Evolutionary conservation across 2,888 invertebrate species (phyloP), one percentile per base, ranked within the genome.

Genomic region (Chalcosyrphus nemorum): DNA sequence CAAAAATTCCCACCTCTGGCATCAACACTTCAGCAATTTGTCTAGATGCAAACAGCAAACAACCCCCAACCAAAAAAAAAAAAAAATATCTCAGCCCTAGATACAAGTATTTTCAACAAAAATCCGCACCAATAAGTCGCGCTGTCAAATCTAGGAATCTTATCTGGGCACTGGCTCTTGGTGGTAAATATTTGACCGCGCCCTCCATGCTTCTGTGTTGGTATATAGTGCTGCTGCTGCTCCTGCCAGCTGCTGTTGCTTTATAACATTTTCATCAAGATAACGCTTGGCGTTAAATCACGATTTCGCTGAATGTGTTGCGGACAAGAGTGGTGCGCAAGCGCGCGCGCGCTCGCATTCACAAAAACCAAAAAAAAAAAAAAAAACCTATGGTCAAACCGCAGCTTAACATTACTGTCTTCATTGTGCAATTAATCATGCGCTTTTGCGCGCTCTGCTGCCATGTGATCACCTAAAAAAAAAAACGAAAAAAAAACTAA

Each of bases 371-470:
- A n/a, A n/a, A n/a, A n/a, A n/a, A n/a, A n/a, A n/a, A n/a, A n/a
- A n/a, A n/a, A 43, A 75, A 74, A 70, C 41, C 66, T 78, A 68
- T 81, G 75, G 61, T 50, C 68, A 80, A 59, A 80, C 63, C 54
- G 54, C 72, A 52, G 50, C 70, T 63, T 52, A 75, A 68, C 74
- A 82, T 78, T 78, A 59, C 84, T 68, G 80, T 80, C 84, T 80
- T 84, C 80, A 80, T 74, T 70, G 74, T 84, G 84, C 84, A 80
- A 84, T 84, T 84, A 84, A 80, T 84, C 84, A 84, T 84, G 74
- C 38, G 47, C 80, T 63, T 80, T 80, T 77, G 71, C 72, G 66
- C 47, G 56, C 68, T 68, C 52, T 4, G 21, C 29, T 66, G 72
- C 70, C 47, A 74, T 56, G 71, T 76, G 54, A 66, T 72, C 71